These are phyloP conservation scores for Caerostris darwini DNA, from an alignment of 1,140 invertebrate species.

Conservation along the genomic window DNA sequence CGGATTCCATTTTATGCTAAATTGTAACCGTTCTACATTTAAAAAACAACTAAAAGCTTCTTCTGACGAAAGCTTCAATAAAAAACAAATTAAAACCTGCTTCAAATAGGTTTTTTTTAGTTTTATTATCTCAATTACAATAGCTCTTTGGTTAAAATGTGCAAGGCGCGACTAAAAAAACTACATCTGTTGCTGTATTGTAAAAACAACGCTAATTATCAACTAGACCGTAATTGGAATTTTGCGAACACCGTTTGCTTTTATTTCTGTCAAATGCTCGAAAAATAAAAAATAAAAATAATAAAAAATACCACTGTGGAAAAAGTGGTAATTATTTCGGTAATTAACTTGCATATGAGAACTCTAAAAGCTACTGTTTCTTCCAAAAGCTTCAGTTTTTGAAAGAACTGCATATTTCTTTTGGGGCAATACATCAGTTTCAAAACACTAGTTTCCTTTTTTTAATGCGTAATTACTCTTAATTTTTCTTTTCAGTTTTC, in stretches of 20 bases:
- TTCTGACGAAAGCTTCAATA: neutral
- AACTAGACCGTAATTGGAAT: constrained; percentile 38
- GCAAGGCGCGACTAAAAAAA: neutral
- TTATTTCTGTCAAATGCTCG: constrained; percentile 32
- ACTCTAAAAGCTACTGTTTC: constrained; percentile 52
- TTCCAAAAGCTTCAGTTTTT: constrained; percentile 9
- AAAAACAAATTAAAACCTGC: neutral
- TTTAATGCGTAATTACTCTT: constrained; percentile 27
- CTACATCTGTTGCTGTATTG: neutral
- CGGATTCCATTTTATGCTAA: neutral
- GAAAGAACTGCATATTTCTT: neutral
- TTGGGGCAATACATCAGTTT: neutral
- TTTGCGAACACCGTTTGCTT: neutral
- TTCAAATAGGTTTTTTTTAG: neutral
- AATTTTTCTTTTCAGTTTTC: constrained; percentile 30
- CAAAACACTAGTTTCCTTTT: neutral
- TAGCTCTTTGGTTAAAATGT: neutral
- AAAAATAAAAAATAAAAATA: constrained; percentile 9
- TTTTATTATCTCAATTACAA: neutral
- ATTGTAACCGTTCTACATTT: neutral
- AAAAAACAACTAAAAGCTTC: neutral
- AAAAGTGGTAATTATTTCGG: constrained; percentile 69
- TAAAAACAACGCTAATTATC: constrained; percentile 58
- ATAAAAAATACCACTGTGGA: neutral
- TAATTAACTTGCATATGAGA: constrained; percentile 72